phyloP scores from a whole-genome alignment of 2,113 vertebrate species.

The Morone saxatilis region DNA sequence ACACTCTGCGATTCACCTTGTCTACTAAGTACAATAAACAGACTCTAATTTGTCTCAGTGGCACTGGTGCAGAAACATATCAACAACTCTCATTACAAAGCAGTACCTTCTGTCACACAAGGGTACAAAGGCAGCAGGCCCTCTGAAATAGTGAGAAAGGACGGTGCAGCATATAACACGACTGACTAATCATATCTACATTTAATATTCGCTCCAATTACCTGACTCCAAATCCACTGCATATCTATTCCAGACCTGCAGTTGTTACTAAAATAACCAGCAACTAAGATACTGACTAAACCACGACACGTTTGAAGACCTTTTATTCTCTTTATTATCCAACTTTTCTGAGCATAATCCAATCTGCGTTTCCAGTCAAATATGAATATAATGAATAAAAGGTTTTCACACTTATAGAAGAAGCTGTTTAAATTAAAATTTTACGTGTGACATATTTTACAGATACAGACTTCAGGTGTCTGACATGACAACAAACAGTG shows the following conservation, averaged over 20 bases:
- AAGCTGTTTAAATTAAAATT: conserved; percentile 25
- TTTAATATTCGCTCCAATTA: conserved; percentile 28
- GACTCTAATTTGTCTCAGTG: conserved; percentile 50
- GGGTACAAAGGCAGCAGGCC: conserved; percentile 9
- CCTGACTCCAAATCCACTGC: conserved; percentile 5
- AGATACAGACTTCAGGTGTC: conserved; percentile 3
- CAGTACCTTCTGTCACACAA: conserved; percentile 19
- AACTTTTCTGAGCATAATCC: conserved; percentile 1
- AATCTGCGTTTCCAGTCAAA: not conserved
- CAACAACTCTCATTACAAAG: conserved; percentile 55
- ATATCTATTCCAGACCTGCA: conserved; percentile 18
- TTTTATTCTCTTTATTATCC: not conserved
- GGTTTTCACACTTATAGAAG: not conserved
- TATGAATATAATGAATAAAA: not conserved
- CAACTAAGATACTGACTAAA: not conserved
- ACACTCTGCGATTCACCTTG: conserved; percentile 27
- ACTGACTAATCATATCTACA: conserved; percentile 31
- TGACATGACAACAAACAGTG: conserved; percentile 6
- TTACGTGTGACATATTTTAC: not conserved
- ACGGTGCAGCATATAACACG: not conserved
- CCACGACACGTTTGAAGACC: not conserved
- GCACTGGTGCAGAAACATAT: conserved; percentile 52
- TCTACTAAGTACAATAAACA: conserved; percentile 47
- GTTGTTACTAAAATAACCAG: conserved; percentile 22
- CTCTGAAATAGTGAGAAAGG: conserved; percentile 19